Evolutionary conservation across 2,888 invertebrate species (phyloP).

Genomic region (Acrocera orbiculus): DNA sequence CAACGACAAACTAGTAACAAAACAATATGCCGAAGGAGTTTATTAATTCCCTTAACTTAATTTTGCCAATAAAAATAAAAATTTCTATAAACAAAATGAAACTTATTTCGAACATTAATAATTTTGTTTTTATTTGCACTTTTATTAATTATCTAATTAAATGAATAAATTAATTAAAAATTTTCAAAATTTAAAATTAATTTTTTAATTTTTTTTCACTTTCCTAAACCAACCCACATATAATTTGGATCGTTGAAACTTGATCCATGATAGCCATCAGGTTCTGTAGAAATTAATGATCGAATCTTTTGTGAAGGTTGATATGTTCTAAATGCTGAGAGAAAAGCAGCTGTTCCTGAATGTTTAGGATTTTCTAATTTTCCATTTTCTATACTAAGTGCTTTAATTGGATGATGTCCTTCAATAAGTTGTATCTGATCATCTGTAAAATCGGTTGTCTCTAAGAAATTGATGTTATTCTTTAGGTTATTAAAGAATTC

Average conservation of each 20-base stretch:
- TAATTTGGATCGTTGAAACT: slow-evolving; percentile 46
- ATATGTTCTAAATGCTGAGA: slow-evolving; percentile 31
- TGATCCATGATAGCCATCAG: slow-evolving; percentile 38
- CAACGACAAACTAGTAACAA: too few species aligned
- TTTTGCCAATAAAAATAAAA: too few species aligned
- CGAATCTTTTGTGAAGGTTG: slow-evolving; percentile 34
- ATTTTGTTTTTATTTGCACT: too few species aligned
- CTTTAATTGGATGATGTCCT: slow-evolving; percentile 22
- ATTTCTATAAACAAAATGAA: too few species aligned
- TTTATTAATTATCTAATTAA: background rate
- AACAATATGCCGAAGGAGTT: too few species aligned
- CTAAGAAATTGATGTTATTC: slow-evolving; percentile 23
- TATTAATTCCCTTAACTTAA: too few species aligned
- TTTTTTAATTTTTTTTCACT: slow-evolving; percentile 12
- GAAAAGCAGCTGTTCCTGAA: slow-evolving; percentile 25
- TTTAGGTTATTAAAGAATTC: slow-evolving; percentile 26
- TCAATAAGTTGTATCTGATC: slow-evolving; percentile 20
- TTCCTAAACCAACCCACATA: slow-evolving; percentile 47
- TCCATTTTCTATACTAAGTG: slow-evolving; percentile 12
- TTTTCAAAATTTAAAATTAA: too few species aligned
- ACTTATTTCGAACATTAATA: too few species aligned
- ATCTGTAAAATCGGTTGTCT: slow-evolving; percentile 19
- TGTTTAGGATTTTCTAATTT: slow-evolving; percentile 13
- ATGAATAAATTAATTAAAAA: background rate
- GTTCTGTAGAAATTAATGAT: slow-evolving; percentile 40